Conservation (phyloP, 2,888 invertebrate genomes). For the Chaetogeoica ovagalla region DNA sequence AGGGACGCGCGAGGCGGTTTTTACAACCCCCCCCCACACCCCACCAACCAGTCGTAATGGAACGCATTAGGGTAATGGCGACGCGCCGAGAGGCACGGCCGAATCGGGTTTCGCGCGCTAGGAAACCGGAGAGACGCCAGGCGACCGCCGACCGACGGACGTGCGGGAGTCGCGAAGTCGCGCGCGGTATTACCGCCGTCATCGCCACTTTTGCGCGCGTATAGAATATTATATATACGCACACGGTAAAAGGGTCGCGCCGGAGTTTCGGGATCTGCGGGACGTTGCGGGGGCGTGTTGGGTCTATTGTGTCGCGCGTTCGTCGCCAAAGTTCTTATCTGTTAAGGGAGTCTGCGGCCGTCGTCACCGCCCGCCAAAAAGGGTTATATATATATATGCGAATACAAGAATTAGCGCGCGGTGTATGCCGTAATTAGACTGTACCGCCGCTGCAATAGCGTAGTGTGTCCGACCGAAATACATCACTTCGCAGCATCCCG, state of each 20-base stretch:
- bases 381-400: conserved; percentile 24
- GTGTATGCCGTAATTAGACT: neutral
- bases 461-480: conserved; percentile 47
- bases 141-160: conserved; percentile 11
- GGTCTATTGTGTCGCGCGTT: conserved; percentile 28
- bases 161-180: neutral
- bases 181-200: no score
- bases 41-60: neutral
- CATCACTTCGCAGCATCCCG: neutral
- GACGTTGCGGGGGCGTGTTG: neutral
- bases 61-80: conserved; percentile 49
- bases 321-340: conserved; percentile 52
- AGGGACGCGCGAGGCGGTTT: neutral
- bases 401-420: conserved; percentile 42
- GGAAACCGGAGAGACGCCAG: conserved; percentile 41
- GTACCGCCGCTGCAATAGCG: no score
- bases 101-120: neutral
- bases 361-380: neutral
- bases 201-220: neutral
- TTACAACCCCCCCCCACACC: no score
- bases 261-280: neutral
- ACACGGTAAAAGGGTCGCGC: neutral
- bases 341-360: neutral
- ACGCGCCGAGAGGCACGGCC: conserved; percentile 12
- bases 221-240: neutral